Evolutionary conservation across 2,888 invertebrate species (phyloP), one percentile per base, ranked within the genome.

Genomic region (Rhingia campestris): DNA sequence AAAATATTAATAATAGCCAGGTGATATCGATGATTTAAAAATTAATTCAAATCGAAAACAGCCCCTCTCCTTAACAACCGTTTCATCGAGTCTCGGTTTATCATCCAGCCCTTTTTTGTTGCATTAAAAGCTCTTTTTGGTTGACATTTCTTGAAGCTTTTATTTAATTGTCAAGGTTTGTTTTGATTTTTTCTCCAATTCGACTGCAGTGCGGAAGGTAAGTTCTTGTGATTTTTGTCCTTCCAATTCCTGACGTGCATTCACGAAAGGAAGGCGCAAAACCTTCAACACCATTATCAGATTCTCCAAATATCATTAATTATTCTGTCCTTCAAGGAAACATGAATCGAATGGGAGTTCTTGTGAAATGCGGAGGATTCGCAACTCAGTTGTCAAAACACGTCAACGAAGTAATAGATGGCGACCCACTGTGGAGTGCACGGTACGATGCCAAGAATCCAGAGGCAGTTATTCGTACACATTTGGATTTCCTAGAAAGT

Each of bases 341-440:
- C 10, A 74, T 67, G 66, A 43, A 53, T 45, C 76, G 4, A 35
- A 70, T 56, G 5, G 84, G 91, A 64, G 88, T 94, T 6, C 91
- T 93, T 80, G 92, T 94, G 32, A 90, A 94, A 88, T 94, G 94
- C 85, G 97, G 97, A 0, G 97, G 97, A 12, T 96, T 97, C 91
- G 95, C 96, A 1, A 94, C 96, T 6, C 96, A 97, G 90, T 92
- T 97, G 86, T 94, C 94, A 5, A 94, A 93, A 79, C 95, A 96
- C 89, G 94, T 96, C 6, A 93, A 94, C 0, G 94, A 94, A 86
- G 93, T 93, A 84, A 95, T 96, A 75, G 96, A 97, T 90, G 95
- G 95, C 0, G 96, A 98, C 90, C 96, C 97, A 0, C 91, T 98
- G 54, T 98, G 97, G 97, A 97, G 96, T 87, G 95, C 97, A 0